Evolutionary conservation across 2,888 invertebrate species (phyloP), one percentile per base, ranked within the genome.

Genomic region (Hemicrepidius hirtus): DNA sequence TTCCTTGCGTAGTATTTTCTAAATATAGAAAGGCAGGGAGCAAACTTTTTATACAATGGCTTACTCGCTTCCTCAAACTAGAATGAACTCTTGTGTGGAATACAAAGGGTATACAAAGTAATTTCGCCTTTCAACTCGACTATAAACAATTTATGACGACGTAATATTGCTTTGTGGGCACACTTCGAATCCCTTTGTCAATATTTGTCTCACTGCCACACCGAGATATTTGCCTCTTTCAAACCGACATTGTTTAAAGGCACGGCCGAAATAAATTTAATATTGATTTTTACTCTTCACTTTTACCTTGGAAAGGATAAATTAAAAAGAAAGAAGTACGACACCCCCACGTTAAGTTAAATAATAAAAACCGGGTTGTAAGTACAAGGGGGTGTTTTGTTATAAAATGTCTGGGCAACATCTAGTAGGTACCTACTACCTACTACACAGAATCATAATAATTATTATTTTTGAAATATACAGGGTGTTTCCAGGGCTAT

Each of bases 111-210:
- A 73, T 74, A 71, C 79, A 81, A 80, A 81, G 78, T 79, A 80
- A 80, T 81, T 78, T 79, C 80, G 80, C 80, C 79, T 82, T 80
- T 80, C 78, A 80, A 78, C 76, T 76, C 79, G 79, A 80, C 80
- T 80, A 82, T 82, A 82, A 82, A 82, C 82, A 82, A 81, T 81
- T 80, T 81, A 79, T 78, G 78, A 79, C 77, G 77, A 76, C 77
- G 81, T 81, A 81, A 82, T 82, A 81, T 80, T 78, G 80, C 81
- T 81, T 82, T 81, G 81, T 81, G 80, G 78, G 75, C 78, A 76
- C 76, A 76, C 76, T 78, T 79, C 75, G 76, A 76, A 76, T 80
- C 77, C 76, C 78, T 79, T 78, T 80, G 82, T 82, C 82, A 82
- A 82, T 82, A 82, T 82, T 82, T 81, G 81, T 79, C 68, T 80